These are phyloP conservation scores for Pycnomerus fuliginosus DNA, from an alignment of 2,888 invertebrate genomes.

Conservation along the genomic window DNA sequence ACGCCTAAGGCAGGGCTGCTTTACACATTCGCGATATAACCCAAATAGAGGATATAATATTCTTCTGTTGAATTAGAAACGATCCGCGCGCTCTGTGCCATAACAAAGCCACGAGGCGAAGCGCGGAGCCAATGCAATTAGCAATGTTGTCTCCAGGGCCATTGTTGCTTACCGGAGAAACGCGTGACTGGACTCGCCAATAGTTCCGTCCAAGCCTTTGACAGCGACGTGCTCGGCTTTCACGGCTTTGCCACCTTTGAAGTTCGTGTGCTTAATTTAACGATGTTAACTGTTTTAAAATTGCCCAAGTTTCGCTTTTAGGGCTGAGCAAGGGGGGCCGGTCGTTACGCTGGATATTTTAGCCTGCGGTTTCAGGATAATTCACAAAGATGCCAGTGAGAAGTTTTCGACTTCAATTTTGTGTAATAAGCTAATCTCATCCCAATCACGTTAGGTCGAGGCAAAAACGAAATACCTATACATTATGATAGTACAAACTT, in stretches of 20 bases:
- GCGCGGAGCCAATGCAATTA: slow-evolving; percentile 49
- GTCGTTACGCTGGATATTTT: slow-evolving; percentile 11
- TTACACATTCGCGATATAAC: slow-evolving; percentile 14
- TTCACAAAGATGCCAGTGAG: slow-evolving; percentile 26
- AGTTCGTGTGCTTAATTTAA: slow-evolving; percentile 50
- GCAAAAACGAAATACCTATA: too few relatives aligned
- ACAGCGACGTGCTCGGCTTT: slow-evolving; percentile 41
- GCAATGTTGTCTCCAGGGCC: slow-evolving; percentile 50
- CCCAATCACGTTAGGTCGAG: too few relatives aligned
- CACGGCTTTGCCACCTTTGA: slow-evolving; percentile 45
- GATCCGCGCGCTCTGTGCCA: slow-evolving; percentile 35
- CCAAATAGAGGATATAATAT: slow-evolving; percentile 10
- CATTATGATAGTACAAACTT: too few relatives aligned
- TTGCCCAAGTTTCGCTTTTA: slow-evolving; percentile 35
- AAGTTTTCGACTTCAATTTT: too few relatives aligned
- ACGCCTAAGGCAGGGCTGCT: neutral
- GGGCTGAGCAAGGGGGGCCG: slow-evolving; percentile 3
- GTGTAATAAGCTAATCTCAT: too few relatives aligned
- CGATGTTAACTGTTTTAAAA: slow-evolving; percentile 47
- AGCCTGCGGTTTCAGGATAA: slow-evolving; percentile 25
- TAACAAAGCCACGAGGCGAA: slow-evolving; percentile 39
- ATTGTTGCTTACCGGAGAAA: slow-evolving; percentile 50
- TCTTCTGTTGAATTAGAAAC: slow-evolving; percentile 33
- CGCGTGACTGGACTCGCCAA: slow-evolving; percentile 47
- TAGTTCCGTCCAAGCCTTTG: slow-evolving; percentile 34